These are phyloP conservation scores for Mythimna albipuncta DNA, from an alignment of 2,888 invertebrate species.

Conservation along the genomic window DNA sequence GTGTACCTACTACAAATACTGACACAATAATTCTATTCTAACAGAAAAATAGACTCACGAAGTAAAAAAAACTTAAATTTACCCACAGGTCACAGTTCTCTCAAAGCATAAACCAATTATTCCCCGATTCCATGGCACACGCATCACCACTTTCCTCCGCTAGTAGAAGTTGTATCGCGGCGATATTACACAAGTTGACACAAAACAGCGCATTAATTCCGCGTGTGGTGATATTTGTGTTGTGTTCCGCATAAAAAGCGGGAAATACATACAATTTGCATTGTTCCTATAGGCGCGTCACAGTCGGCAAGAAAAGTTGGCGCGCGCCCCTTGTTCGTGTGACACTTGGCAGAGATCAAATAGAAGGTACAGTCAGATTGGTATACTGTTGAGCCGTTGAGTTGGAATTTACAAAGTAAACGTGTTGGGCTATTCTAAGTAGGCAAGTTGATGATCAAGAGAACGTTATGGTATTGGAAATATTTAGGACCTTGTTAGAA, in stretches of 20 bases:
- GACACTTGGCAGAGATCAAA: no score
- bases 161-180: constrained; percentile 27
- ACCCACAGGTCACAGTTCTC: background rate
- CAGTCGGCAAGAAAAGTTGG: constrained; percentile 36
- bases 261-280: constrained; percentile 56
- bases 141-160: constrained; percentile 21
- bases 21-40: background rate
- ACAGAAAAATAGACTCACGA: background rate
- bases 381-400: no score
- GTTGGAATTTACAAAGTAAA: no score
- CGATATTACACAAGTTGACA: constrained; percentile 47
- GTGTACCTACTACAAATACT: no score
- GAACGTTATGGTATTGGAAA: background rate
- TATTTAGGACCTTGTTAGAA: background rate
- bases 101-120: constrained; percentile 6
- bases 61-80: background rate
- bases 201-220: constrained; percentile 50
- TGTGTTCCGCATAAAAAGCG: constrained; percentile 40
- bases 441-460: background rate
- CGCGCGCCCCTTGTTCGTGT: constrained; percentile 13
- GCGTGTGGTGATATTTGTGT: constrained; percentile 49
- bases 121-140: background rate
- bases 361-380: background rate
- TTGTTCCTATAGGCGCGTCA: constrained; percentile 32
- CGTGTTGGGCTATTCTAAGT: background rate